Conservation (phyloP, 2,888 invertebrate genomes). For the Chymomyza amoena region DNA sequence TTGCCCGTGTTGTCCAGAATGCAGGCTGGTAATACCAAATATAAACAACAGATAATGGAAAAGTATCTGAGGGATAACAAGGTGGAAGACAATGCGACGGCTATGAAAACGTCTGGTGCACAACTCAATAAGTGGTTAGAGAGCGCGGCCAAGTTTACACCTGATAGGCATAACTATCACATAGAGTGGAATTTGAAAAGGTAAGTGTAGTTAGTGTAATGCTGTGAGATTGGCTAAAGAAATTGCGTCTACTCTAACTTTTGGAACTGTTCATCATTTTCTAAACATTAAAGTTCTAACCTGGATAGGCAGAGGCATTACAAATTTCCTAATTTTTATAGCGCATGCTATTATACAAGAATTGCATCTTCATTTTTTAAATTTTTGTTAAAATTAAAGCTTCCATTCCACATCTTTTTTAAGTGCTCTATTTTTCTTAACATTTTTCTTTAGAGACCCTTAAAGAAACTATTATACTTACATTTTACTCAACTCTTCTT, state of each 20-base stretch:
- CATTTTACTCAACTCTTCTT: neutral
- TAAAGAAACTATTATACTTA: too few species aligned
- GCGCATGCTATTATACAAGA: too few species aligned
- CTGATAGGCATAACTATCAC: conserved; percentile 86
- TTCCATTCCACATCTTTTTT: neutral
- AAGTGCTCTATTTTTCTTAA: too few species aligned
- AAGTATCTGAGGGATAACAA: conserved; percentile 80
- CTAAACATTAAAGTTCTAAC: too few species aligned
- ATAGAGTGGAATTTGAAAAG: conserved; percentile 82
- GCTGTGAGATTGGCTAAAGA: too few species aligned
- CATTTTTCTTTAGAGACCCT: too few species aligned
- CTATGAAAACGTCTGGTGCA: conserved; percentile 73
- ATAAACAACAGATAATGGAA: conserved; percentile 82
- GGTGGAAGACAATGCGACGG: conserved; percentile 6
- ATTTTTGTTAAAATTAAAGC: neutral
- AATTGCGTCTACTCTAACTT: too few species aligned
- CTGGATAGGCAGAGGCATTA: too few species aligned
- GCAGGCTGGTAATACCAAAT: conserved; percentile 77
- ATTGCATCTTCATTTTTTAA: too few species aligned
- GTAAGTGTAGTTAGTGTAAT: conserved; percentile 30
- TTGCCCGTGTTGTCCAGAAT: conserved; percentile 45
- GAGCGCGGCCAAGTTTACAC: conserved; percentile 86
- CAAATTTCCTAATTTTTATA: too few species aligned
- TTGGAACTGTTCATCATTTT: too few species aligned
- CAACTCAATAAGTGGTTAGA: conserved; percentile 87